A percentile compares a stretch with the other conserved stretches of the same genome.
Conservation (phyloP, 2,113 vertebrate genomes). For the Mus pahari region DNA sequence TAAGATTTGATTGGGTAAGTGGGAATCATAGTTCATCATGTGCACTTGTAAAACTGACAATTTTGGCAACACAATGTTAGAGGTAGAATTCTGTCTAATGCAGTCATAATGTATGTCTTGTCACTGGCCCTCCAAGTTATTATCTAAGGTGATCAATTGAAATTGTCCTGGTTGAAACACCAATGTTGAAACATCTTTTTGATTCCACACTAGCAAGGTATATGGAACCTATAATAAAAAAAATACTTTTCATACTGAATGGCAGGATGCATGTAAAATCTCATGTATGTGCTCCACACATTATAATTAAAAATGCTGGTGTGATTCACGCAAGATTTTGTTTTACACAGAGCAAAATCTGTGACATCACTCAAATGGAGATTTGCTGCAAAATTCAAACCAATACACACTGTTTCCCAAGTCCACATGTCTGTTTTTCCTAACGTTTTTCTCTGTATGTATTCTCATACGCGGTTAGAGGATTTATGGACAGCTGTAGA, state of each 20-base stretch:
- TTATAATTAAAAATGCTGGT: neutral
- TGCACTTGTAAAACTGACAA: neutral
- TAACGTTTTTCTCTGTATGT: neutral
- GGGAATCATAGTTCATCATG: accelerated
- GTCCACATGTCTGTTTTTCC: neutral
- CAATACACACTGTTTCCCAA: neutral
- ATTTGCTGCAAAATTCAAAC: conserved; percentile 2
- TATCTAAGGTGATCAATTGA: neutral
- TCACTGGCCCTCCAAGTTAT: neutral
- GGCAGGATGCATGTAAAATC: accelerated
- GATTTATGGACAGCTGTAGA: neutral
- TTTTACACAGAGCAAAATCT: neutral
- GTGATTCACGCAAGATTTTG: neutral
- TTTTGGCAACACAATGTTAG: neutral
- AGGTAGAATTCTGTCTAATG: neutral
- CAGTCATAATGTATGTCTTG: neutral
- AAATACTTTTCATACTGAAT: neutral
- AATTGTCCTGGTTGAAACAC: neutral
- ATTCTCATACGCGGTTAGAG: neutral
- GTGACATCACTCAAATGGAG: neutral
- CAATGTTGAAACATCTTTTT: neutral
- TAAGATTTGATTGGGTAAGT: neutral
- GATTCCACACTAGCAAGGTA: neutral
- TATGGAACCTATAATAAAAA: neutral
- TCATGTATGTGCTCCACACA: neutral